Evolutionary conservation across 1,140 invertebrate genomes (phyloP).

Genomic region (Mamestra configurata): DNA sequence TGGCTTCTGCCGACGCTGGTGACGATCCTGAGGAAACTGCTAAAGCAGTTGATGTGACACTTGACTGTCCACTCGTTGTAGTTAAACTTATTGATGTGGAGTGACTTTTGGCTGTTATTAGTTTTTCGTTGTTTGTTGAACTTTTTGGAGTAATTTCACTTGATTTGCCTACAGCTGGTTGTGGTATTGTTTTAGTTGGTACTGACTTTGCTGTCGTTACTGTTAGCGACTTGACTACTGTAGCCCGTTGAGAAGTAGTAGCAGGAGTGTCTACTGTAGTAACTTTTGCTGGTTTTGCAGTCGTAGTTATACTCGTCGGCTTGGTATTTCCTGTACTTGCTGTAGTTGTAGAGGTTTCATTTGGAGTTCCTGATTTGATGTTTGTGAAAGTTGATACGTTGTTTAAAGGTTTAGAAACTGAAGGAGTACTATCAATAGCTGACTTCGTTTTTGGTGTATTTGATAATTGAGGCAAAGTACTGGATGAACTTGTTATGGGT

Average conservation of each 20-base stretch:
- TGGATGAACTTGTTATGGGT: background rate
- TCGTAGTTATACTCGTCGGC: background rate
- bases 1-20: slow-evolving; percentile 45
- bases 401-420: background rate
- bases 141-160: background rate
- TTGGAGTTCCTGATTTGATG: background rate
- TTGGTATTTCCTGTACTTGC: background rate
- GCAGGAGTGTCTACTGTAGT: background rate
- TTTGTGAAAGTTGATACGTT: background rate
- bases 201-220: background rate
- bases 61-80: slow-evolving; percentile 1
- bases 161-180: background rate
- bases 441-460: background rate
- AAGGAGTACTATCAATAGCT: background rate
- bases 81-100: background rate
- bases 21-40: slow-evolving; percentile 10
- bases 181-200: slow-evolving; percentile 3
- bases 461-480: background rate
- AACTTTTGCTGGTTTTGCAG: slow-evolving; percentile 1
- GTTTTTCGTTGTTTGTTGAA: slow-evolving; percentile 14
- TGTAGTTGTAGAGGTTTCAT: background rate
- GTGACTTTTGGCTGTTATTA: background rate
- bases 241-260: background rate
- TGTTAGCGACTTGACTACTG: background rate
- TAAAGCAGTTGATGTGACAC: background rate